phyloP scores from a whole-genome alignment of 2,888 invertebrate species.

The Cremastinae sp. region DNA sequence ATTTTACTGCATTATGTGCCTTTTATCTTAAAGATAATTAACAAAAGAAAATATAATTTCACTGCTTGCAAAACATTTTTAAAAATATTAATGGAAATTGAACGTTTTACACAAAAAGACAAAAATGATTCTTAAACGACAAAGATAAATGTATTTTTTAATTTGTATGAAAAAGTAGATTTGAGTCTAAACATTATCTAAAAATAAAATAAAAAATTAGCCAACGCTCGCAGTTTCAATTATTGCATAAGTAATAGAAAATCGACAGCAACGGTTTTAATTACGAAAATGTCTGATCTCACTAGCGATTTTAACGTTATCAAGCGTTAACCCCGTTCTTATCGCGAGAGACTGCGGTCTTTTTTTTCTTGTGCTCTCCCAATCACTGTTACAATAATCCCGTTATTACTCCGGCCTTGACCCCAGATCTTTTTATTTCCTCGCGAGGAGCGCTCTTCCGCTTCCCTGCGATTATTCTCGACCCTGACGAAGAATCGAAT shows the following conservation, averaged over 20 bases:
- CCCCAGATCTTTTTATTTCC: constrained; percentile 34
- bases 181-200: neutral
- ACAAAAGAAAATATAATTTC: too few species aligned
- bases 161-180: too few species aligned
- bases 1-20: too few species aligned
- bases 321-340: constrained; percentile 45
- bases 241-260: neutral
- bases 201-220: neutral
- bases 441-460: constrained; percentile 33
- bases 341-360: neutral
- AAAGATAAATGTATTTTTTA: too few species aligned
- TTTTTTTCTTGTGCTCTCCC: constrained; percentile 1
- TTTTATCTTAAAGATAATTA: too few species aligned
- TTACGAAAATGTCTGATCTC: constrained; percentile 1
- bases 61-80: too few species aligned
- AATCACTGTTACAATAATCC: constrained; percentile 16
- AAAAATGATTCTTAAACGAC: too few species aligned
- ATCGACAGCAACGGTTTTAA: neutral
- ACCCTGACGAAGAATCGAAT: constrained; percentile 44
- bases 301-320: constrained; percentile 32
- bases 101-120: too few species aligned
- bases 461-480: constrained; percentile 17
- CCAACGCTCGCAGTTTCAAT: neutral
- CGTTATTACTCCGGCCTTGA: constrained; percentile 51
- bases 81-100: too few species aligned